Evolutionary conservation across 1,140 invertebrate genomes (phyloP).

Genomic region (Pectinophora gossypiella): DNA sequence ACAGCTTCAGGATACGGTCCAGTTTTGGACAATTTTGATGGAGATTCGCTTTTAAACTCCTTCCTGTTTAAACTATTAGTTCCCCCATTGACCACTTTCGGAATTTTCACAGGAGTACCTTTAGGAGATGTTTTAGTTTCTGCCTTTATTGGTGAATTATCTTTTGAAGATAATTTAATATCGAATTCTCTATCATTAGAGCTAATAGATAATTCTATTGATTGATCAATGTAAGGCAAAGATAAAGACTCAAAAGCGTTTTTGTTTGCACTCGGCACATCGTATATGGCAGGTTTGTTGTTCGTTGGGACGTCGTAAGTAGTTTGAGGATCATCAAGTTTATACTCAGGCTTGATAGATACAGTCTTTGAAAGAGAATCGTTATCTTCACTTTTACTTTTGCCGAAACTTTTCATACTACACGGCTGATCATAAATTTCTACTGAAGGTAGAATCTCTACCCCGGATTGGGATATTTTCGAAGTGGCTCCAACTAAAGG

Average conservation of each 20-base stretch:
- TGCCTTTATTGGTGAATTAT: constrained; percentile 44
- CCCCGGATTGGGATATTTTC: constrained; percentile 71
- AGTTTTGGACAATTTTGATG: constrained; percentile 44
- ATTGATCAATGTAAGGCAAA: constrained; percentile 65
- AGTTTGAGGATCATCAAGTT: constrained; percentile 48
- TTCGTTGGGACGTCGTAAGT: constrained; percentile 65
- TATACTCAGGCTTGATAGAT: constrained; percentile 45
- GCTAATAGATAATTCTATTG: constrained; percentile 61
- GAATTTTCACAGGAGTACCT: constrained; percentile 45
- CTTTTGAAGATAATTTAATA: constrained; percentile 62
- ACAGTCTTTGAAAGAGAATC: constrained; percentile 33
- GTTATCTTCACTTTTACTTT: constrained; percentile 26
- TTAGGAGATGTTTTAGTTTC: constrained; percentile 33
- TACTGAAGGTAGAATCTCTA: constrained; percentile 63
- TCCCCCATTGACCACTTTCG: constrained; percentile 37
- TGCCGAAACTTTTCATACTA: constrained; percentile 34
- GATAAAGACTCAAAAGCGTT: constrained; percentile 61
- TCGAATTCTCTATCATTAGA: constrained; percentile 69
- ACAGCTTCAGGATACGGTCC: constrained; percentile 53
- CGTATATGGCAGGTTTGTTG: constrained; percentile 53
- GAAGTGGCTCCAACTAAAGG: constrained; percentile 70
- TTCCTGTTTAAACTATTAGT: constrained; percentile 60
- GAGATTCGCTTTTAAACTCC: constrained; percentile 43
- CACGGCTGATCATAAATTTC: constrained; percentile 69
- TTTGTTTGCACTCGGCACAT: constrained; percentile 60